Conservation (phyloP, 2,797 vertebrate species). For the Lepus townsendii region DNA sequence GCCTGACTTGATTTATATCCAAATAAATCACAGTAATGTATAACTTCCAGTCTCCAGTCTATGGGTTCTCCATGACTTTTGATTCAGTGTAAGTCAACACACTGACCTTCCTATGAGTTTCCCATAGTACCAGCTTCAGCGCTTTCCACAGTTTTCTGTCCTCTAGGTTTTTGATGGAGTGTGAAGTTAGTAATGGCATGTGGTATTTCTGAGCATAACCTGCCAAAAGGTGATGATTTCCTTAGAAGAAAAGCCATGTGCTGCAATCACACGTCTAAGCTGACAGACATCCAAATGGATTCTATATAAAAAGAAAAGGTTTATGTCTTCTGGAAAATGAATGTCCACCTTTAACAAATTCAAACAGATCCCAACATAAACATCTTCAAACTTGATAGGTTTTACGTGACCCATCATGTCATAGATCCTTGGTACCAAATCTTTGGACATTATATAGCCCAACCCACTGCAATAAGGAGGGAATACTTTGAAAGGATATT, state of each 20-base stretch:
- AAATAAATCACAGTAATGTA: neutral
- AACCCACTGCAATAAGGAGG: slow-evolving; percentile 87
- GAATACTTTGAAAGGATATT: slow-evolving; percentile 86
- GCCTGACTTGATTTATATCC: neutral
- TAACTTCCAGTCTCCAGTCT: neutral
- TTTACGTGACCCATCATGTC: slow-evolving; percentile 87
- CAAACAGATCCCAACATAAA: slow-evolving; percentile 88
- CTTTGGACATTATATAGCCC: slow-evolving; percentile 85
- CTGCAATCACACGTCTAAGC: slow-evolving; percentile 85
- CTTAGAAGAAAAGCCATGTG: slow-evolving; percentile 79
- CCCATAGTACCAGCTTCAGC: neutral
- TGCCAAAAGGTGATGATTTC: slow-evolving; percentile 86
- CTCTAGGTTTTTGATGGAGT: neutral
- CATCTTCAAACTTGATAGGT: slow-evolving; percentile 88
- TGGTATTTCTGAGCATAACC: slow-evolving; percentile 80
- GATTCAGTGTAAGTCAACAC: neutral
- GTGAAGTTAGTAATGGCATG: slow-evolving; percentile 81
- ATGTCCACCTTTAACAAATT: slow-evolving; percentile 84
- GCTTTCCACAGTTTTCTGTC: neutral
- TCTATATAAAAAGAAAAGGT: slow-evolving; percentile 86
- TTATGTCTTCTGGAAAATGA: slow-evolving; percentile 79
- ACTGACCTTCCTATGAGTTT: neutral
- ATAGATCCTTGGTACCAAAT: slow-evolving; percentile 85
- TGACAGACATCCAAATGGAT: slow-evolving; percentile 86
- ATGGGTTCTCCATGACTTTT: neutral